Evolutionary conservation across 2,113 vertebrate species (phyloP).

Genomic region (Bubo bubo): DNA sequence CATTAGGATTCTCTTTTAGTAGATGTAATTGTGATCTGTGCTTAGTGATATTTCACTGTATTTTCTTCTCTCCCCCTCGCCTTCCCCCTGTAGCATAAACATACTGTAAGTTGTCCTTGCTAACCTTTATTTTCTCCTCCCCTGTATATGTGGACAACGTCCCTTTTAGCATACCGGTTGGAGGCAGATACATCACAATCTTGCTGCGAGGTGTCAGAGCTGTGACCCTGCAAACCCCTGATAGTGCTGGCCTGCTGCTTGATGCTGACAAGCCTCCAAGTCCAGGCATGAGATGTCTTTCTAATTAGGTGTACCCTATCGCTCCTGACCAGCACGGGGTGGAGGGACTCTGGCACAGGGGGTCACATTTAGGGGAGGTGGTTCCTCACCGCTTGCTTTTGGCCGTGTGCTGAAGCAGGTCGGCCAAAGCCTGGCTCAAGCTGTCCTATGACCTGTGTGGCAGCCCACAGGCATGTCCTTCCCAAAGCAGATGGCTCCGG

Average conservation of each 20-base stretch:
- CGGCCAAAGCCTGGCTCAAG: background rate
- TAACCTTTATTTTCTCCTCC: background rate
- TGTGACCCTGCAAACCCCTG: background rate
- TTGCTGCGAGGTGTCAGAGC: background rate
- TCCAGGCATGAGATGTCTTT: fast-evolving
- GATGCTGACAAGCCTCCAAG: background rate
- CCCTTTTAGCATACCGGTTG: background rate
- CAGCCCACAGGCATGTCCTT: background rate
- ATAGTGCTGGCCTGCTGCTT: background rate
- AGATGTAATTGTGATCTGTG: background rate
- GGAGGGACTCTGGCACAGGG: background rate
- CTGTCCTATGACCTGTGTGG: background rate
- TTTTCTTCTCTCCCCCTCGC: background rate
- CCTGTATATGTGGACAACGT: fast-evolving
- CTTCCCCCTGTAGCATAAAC: background rate
- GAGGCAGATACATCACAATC: fast-evolving
- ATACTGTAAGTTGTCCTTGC: background rate
- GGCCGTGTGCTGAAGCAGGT: background rate
- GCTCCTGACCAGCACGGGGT: background rate
- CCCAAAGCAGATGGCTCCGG: background rate
- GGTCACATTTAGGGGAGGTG: background rate
- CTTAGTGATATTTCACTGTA: background rate
- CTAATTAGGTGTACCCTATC: background rate
- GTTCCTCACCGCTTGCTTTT: background rate
- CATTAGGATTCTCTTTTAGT: background rate